Evolutionary conservation across 1,140 invertebrate species (phyloP).

Genomic region (Calliopsis andreniformis): DNA sequence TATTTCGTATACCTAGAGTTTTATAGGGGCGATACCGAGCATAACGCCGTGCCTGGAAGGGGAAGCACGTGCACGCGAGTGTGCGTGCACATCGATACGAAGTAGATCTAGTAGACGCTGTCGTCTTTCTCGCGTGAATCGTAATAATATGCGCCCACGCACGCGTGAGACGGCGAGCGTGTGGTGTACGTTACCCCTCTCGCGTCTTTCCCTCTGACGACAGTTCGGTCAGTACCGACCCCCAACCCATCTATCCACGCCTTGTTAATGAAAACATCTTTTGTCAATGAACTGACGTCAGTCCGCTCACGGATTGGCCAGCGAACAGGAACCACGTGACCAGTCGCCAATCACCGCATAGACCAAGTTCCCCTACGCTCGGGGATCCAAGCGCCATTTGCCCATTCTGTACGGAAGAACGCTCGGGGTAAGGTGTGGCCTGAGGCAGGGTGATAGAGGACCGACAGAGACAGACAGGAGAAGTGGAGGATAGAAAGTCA

Average conservation of each 20-base stretch:
- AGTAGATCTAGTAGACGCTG: slow-evolving; percentile 15
- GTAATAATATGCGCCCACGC: slow-evolving; percentile 65
- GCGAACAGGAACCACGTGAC: slow-evolving; percentile 73
- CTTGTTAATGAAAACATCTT: slow-evolving; percentile 80
- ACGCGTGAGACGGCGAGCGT: slow-evolving; percentile 62
- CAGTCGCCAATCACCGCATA: slow-evolving; percentile 68
- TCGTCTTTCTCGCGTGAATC: slow-evolving; percentile 27
- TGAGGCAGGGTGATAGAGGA: slow-evolving; percentile 40
- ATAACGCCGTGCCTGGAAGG: slow-evolving; percentile 39
- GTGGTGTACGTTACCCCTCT: slow-evolving; percentile 35
- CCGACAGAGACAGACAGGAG: slow-evolving; percentile 12
- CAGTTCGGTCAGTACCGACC: slow-evolving; percentile 63
- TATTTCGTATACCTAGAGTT: neutral
- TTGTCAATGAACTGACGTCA: slow-evolving; percentile 83
- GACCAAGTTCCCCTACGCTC: slow-evolving; percentile 54
- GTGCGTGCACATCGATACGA: slow-evolving; percentile 55
- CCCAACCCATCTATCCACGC: slow-evolving; percentile 71
- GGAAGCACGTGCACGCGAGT: slow-evolving; percentile 59
- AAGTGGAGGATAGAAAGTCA: slow-evolving; percentile 21
- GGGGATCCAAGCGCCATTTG: slow-evolving; percentile 67
- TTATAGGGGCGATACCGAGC: slow-evolving; percentile 4
- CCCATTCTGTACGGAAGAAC: slow-evolving; percentile 77
- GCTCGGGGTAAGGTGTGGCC: slow-evolving; percentile 74
- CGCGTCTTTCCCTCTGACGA: slow-evolving; percentile 27
- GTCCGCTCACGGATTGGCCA: slow-evolving; percentile 72